These are phyloP conservation scores for Melanargia galathea DNA, from an alignment of 2,888 invertebrate genomes.

Conservation along the genomic window DNA sequence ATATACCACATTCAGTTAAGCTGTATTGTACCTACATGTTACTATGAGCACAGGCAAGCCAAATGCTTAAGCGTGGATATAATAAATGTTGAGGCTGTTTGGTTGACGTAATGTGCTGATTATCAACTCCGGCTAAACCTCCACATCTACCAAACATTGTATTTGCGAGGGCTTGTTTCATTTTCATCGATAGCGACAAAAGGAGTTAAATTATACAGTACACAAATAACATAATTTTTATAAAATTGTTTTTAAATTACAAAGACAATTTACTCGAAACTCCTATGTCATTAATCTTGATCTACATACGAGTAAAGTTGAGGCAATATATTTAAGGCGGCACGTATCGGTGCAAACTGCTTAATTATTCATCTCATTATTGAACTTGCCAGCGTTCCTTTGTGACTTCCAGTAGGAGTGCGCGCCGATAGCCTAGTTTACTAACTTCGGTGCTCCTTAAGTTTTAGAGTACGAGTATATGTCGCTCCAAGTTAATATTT, in stretches of 20 bases:
- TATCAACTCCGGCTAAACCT: no score
- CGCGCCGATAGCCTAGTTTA: slow-evolving; percentile 72
- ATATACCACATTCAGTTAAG: no score
- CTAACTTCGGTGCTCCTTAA: slow-evolving; percentile 55
- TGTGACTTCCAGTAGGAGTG: slow-evolving; percentile 60
- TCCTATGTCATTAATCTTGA: slow-evolving; percentile 9
- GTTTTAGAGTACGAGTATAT: slow-evolving; percentile 69
- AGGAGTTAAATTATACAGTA: no score
- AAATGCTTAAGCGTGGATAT: no score
- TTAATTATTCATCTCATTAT: slow-evolving; percentile 81
- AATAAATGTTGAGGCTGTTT: no score
- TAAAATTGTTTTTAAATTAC: neutral
- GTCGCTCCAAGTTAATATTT: slow-evolving; percentile 45
- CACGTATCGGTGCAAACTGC: slow-evolving; percentile 53
- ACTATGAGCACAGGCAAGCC: no score
- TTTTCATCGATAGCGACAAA: no score
- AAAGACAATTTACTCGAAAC: neutral
- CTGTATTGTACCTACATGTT: no score
- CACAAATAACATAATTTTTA: no score
- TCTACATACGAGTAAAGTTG: slow-evolving; percentile 7
- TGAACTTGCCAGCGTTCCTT: slow-evolving; percentile 71
- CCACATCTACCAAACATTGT: no score
- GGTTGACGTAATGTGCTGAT: no score
- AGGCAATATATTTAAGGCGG: slow-evolving; percentile 31
- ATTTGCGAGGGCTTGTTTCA: no score